Percentiles rank a stretch among this genome's conserved stretches.
phyloP scores from a whole-genome alignment of 2,888 invertebrate genomes.

The Venustoraphidia nigricollis region DNA sequence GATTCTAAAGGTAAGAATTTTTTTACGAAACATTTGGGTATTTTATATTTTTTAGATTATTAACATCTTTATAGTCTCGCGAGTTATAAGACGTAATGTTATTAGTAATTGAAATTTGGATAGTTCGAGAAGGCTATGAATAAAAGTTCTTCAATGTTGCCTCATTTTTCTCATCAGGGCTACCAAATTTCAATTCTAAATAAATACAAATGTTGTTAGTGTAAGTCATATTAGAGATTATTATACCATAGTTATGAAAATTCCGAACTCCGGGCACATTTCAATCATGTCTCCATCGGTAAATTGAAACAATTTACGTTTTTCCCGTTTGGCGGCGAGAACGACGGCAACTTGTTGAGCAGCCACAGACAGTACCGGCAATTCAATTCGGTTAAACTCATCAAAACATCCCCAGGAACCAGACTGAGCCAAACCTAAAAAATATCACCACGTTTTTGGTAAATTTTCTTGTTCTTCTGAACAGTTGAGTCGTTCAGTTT shows the following conservation, averaged over 20 bases:
- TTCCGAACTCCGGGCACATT: conserved; percentile 91
- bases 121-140: too few relatives aligned
- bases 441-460: background rate
- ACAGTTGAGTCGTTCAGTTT: too few relatives aligned
- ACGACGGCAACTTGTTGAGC: conserved; percentile 95
- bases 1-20: conserved; percentile 50
- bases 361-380: conserved; percentile 87
- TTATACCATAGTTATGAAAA: conserved; percentile 89
- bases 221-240: conserved; percentile 1
- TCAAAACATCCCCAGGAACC: conserved; percentile 98
- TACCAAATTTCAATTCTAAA: too few relatives aligned
- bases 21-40: background rate
- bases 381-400: conserved; percentile 89
- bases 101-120: too few relatives aligned
- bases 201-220: background rate
- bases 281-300: conserved; percentile 88
- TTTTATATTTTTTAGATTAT: background rate
- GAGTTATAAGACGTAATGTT: background rate
- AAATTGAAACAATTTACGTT: conserved; percentile 78
- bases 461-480: too few relatives aligned
- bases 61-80: background rate
- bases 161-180: too few relatives aligned
- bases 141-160: too few relatives aligned
- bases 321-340: conserved; percentile 82
- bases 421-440: conserved; percentile 70